Conservation (phyloP, 2,888 invertebrate genomes). For the Bellardia pandia region DNA sequence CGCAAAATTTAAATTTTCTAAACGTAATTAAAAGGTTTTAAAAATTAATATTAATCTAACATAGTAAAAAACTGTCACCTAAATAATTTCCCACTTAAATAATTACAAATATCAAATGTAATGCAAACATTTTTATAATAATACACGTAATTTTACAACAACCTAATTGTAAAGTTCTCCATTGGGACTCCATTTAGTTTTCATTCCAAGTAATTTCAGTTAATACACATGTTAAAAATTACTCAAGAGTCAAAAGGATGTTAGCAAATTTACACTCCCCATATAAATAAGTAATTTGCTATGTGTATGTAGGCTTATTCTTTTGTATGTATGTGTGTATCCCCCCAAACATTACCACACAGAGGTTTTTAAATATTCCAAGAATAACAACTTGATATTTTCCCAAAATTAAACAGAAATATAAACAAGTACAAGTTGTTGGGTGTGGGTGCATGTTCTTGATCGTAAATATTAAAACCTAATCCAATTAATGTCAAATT, state of each 20-base stretch:
- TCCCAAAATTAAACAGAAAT: background rate
- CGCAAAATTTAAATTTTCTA: too few species aligned
- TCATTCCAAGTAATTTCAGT: slow-evolving; percentile 13
- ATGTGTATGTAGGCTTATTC: background rate
- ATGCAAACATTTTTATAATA: too few species aligned
- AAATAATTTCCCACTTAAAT: too few species aligned
- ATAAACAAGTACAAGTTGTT: background rate
- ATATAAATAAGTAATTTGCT: background rate
- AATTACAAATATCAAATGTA: too few species aligned
- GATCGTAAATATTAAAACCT: slow-evolving; percentile 72
- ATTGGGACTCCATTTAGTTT: background rate
- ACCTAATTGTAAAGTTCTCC: background rate
- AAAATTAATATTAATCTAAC: too few species aligned
- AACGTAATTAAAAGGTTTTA: too few species aligned
- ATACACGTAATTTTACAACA: background rate
- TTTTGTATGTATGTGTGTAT: background rate
- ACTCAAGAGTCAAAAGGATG: slow-evolving; percentile 17
- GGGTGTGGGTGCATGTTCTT: background rate
- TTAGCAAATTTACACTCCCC: background rate
- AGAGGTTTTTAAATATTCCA: slow-evolving; percentile 5
- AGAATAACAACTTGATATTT: slow-evolving; percentile 29
- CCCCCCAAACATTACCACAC: background rate
- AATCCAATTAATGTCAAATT: slow-evolving; percentile 80
- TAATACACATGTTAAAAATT: slow-evolving; percentile 7
- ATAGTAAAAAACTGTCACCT: too few species aligned